Evolutionary conservation across 2,113 vertebrate genomes (phyloP), one percentile per base, ranked within the genome.

Genomic region (Delphinapterus leucas): DNA sequence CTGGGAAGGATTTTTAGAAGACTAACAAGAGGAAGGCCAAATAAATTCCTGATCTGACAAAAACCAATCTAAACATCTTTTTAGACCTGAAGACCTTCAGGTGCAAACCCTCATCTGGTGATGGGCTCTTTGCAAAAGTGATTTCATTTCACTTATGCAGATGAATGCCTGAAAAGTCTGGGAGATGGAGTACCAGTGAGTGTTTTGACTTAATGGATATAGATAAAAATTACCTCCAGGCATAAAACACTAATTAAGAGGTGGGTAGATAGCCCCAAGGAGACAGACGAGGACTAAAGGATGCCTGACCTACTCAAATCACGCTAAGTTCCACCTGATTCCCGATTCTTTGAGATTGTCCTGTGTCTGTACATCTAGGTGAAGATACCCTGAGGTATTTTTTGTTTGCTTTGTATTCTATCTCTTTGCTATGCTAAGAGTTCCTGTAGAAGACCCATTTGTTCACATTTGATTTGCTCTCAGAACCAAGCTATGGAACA

Each of bases 151-250:
- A 92, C 26, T 92, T 73, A 77, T 23, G 47, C 44, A 55, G 85
- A 36, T 26, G 60, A 89, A 68, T 73, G 26, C 20, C 70, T 93
- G 28, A n/a, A 71, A 76, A 25, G 47, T 41, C 86, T 65, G 36
- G 21, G 38, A 79, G 71, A 71, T 26, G 55, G 71, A 71, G 38
- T 71, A 23, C 44, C 38, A 74, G 3, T 76, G 44, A 90, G 44
- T 76, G 21, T 87, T 93, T 84, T 77, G 55, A 77, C 23, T 88
- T 58, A 71, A 92, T 8, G 28, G n/a, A 36, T 67, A 36, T 7
- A 71, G 38, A 88, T 92, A 86, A 90, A 85, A 85, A 85, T 94
- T 33, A 61, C 80, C 63, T 90, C 38, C 25, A 61, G 77, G 88
- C 38, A n/a, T 25, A 81, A 93, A 17, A 41, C 5, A 87, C 65